Evolutionary conservation across 2,797 vertebrate genomes (phyloP).

Genomic region (Cynodonichthys magdalenae): DNA sequence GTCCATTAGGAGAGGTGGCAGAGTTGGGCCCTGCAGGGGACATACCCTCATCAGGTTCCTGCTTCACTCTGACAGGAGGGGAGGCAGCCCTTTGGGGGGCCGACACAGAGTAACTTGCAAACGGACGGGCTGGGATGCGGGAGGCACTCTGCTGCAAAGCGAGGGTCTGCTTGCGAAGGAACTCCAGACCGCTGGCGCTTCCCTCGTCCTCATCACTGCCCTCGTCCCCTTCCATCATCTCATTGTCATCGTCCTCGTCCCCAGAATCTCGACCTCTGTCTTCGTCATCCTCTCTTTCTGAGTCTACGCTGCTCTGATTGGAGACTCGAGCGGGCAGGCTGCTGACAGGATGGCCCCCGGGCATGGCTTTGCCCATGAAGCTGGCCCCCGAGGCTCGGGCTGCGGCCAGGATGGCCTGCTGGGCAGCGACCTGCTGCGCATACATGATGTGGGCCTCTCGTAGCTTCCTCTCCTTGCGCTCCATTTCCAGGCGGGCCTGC

Average conservation of each 20-base stretch:
- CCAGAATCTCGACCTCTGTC: constrained; percentile 77
- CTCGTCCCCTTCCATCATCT: constrained; percentile 85
- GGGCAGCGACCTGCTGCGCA: constrained; percentile 88
- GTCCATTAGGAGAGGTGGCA: constrained; percentile 79
- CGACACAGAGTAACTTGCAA: constrained; percentile 62
- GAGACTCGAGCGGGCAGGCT: constrained; percentile 70
- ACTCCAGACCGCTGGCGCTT: constrained; percentile 78
- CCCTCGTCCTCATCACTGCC: constrained; percentile 83
- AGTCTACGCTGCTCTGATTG: constrained; percentile 85
- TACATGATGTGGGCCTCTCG: constrained; percentile 90
- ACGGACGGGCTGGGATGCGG: constrained; percentile 63
- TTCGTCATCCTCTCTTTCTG: constrained; percentile 83
- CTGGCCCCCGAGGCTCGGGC: constrained; percentile 80
- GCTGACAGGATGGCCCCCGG: constrained; percentile 51
- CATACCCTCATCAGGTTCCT: constrained; percentile 85
- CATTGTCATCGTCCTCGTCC: constrained; percentile 76
- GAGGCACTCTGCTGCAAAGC: constrained; percentile 78
- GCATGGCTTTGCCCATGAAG: constrained; percentile 80
- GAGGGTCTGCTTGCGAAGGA: constrained; percentile 83
- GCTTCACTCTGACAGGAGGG: constrained; percentile 78
- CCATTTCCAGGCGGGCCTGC: constrained; percentile 86
- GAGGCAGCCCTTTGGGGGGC: constrained; percentile 69
- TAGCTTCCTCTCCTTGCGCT: constrained; percentile 88
- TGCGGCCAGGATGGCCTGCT: constrained; percentile 86
- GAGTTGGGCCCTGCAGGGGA: constrained; percentile 79